Evolutionary conservation across 2,888 invertebrate genomes (phyloP), one percentile per base, ranked within the genome.

Genomic region (Pedicia rivosa): DNA sequence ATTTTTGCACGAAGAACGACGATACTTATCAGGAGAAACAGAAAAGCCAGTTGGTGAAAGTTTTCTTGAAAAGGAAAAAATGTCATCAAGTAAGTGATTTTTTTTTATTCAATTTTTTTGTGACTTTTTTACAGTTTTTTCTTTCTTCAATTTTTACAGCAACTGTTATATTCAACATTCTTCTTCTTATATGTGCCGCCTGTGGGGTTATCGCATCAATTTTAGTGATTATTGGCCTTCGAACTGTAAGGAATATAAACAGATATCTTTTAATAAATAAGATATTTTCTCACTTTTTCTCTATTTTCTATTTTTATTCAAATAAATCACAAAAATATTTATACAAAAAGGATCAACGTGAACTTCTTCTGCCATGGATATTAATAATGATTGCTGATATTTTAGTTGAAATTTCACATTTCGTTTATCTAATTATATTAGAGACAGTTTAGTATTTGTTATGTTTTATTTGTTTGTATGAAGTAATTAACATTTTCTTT

Each of bases 301-400:
- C 33, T 36, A 30, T 29, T 34, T 41, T 10, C 14, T n/a, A n/a
- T n/a, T 27, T 43, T 8, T 29, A 26, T 2, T 39, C 40, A 25
- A n/a, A 4, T 25, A 9, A 25, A 25, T 25, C 13, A 25, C 15
- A 14, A 14, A 9, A 27, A 27, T 14, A 27, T 13, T 7, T 5
- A 25, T 4, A 25, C n/a, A 9, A 25, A 25, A n/a, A 84, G 83
- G 75, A 83, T 50, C 66, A 70, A 46, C 73, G 76, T 46, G 63
- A 68, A 42, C 59, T 80, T 51, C 65, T 84, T 29, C 56, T 82
- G 19, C 84, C 84, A 1, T 84, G 84, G 83, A 69, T 84, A 36
- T 53, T 71, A 26, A 64, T 72, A 6, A 73, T 83, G 59, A 63
- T 67, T 6, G 50, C 72, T 40, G 77, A 75, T 52, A 73, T 75